phyloP scores from a whole-genome alignment of 2,113 vertebrate species.

The Sclerurus mexicanus region DNA sequence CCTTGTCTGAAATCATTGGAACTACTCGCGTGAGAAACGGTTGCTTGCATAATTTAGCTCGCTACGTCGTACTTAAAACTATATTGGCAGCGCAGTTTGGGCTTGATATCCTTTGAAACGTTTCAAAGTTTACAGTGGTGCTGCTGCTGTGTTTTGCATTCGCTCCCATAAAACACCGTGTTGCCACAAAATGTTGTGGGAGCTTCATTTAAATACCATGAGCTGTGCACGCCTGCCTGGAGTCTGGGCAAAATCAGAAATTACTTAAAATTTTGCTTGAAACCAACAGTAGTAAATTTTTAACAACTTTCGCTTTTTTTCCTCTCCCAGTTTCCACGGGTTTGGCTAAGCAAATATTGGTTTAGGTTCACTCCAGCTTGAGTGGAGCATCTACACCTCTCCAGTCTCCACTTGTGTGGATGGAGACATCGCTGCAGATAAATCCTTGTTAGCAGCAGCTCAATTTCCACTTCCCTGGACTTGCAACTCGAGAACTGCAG shows the following conservation, averaged over 20 bases:
- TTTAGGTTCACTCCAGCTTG: background rate
- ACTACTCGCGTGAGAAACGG: background rate
- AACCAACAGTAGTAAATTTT: background rate
- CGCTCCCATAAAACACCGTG: slow-evolving; percentile 7
- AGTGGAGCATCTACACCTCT: background rate
- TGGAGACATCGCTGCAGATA: background rate
- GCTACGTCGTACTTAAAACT: background rate
- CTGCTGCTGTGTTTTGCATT: slow-evolving; percentile 57
- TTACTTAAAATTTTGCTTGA: background rate
- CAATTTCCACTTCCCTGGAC: background rate
- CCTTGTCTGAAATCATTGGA: background rate
- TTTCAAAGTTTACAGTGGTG: slow-evolving; percentile 61
- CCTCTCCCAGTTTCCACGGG: background rate
- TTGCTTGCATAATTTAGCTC: slow-evolving; percentile 51
- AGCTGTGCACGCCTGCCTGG: background rate
- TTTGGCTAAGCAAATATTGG: background rate
- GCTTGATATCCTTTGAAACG: slow-evolving; percentile 8
- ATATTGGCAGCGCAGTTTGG: background rate
- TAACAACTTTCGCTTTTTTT: background rate
- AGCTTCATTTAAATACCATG: slow-evolving; percentile 53
- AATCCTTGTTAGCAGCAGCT: background rate
- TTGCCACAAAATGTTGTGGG: slow-evolving; percentile 52
- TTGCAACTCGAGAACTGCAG: background rate
- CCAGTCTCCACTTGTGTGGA: background rate
- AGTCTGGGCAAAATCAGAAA: background rate